Percentiles rank a stretch among this genome's conserved stretches.
phyloP scores from a whole-genome alignment of 2,888 invertebrate genomes.

The Biston stratarius region DNA sequence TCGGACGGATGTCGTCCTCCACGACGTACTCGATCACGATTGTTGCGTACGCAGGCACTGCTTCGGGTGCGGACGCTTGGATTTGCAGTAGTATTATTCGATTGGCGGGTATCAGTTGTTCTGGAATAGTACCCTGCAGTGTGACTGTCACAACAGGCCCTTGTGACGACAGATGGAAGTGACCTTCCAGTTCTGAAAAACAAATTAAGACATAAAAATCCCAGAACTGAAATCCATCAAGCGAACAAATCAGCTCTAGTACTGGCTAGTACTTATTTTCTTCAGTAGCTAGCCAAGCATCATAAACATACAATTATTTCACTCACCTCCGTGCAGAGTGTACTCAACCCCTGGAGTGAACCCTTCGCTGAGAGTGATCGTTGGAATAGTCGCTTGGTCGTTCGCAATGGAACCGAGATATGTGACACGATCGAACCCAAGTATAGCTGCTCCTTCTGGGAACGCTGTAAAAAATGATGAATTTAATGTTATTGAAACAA shows the following conservation, averaged over 20 bases:
- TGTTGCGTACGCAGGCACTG: conserved; percentile 48
- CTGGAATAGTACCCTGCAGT: conserved; percentile 44
- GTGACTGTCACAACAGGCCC: conserved; percentile 16
- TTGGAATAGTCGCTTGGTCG: conserved; percentile 35
- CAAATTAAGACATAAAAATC: background rate
- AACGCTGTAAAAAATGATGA: conserved; percentile 6
- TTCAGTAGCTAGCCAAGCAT: background rate
- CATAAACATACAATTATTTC: background rate
- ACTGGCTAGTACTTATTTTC: background rate
- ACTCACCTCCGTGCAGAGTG: conserved; percentile 37
- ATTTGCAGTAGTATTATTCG: conserved; percentile 48
- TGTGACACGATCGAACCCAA: conserved; percentile 50
- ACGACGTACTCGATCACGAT: conserved; percentile 45
- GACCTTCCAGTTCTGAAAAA: conserved; percentile 19
- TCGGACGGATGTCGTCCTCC: conserved; percentile 17
- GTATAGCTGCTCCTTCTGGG: conserved; percentile 31
- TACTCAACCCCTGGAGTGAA: conserved; percentile 48
- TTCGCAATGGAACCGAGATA: conserved; percentile 51
- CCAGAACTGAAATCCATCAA: no score
- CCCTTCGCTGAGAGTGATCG: conserved; percentile 52
- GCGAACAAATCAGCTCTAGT: background rate
- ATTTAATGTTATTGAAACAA: background rate
- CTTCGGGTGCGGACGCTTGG: conserved; percentile 46
- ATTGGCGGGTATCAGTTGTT: conserved; percentile 46
- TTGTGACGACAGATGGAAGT: conserved; percentile 12